Evolutionary conservation across 1,140 invertebrate genomes (phyloP).

Genomic region (Drosophila funebris): DNA sequence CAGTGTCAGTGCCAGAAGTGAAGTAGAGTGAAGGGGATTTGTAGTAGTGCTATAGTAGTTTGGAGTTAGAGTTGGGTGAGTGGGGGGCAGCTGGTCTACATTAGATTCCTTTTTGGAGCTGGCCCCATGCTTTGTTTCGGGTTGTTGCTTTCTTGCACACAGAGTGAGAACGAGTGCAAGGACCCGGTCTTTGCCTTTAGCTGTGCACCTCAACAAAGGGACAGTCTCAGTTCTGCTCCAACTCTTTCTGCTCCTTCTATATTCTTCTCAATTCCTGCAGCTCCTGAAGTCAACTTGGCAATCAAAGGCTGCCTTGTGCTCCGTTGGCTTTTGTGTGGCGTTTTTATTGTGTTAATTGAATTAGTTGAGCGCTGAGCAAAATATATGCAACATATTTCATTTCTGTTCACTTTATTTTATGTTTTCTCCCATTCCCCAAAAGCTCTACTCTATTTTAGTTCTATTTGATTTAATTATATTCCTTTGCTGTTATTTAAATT

Average conservation of each 20-base stretch:
- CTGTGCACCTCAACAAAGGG: conserved; percentile 49
- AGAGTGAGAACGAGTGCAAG: conserved; percentile 58
- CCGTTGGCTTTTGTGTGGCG: conserved; percentile 29
- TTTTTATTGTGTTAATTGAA: conserved; percentile 78
- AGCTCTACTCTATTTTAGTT: conserved; percentile 43
- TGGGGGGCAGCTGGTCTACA: conserved; percentile 35
- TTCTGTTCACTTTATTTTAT: conserved; percentile 52
- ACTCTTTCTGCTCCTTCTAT: neutral
- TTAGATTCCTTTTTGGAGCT: conserved; percentile 37
- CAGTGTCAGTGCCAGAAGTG: conserved; percentile 42
- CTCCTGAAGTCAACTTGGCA: conserved; percentile 19
- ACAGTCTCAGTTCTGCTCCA: neutral
- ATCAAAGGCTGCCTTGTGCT: conserved; percentile 16
- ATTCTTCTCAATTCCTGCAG: neutral
- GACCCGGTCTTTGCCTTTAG: conserved; percentile 56
- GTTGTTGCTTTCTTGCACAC: neutral
- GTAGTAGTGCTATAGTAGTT: no score
- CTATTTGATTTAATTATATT: conserved; percentile 44
- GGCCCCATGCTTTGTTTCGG: conserved; percentile 35
- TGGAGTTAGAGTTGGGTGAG: neutral
- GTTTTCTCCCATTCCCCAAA: neutral
- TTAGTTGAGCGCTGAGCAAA: conserved; percentile 60
- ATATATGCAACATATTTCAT: conserved; percentile 70
- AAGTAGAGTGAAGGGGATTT: neutral
- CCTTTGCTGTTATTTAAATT: conserved; percentile 40